Percentiles rank a stretch among this genome's conserved stretches.
These are phyloP conservation scores for Siderastrea radians DNA, from an alignment of 92 coral and sea anemone genomes.

Conservation along the genomic window DNA sequence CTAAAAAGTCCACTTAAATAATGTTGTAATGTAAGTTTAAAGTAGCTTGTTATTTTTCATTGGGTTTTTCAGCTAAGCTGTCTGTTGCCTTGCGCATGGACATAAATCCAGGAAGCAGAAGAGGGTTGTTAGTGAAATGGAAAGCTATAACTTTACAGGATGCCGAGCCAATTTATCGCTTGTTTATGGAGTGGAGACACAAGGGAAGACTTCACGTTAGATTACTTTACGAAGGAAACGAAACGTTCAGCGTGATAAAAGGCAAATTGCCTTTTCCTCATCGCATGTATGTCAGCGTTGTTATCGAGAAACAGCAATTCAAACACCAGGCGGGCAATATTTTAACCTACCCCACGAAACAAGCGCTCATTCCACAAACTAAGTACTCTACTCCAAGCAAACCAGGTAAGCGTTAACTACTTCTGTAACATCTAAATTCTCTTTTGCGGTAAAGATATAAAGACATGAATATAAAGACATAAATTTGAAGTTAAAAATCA, in stretches of 20 bases:
- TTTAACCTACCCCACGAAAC: neutral
- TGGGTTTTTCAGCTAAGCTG: slow-evolving; percentile 3
- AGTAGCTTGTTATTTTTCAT: neutral
- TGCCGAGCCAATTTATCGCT: slow-evolving; percentile 35
- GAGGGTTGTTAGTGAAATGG: neutral
- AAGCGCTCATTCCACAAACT: neutral
- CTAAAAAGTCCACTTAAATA: too few relatives aligned
- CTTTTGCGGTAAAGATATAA: too few relatives aligned
- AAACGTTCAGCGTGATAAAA: slow-evolving; percentile 14
- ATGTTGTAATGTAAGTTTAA: neutral
- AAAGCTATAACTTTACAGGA: slow-evolving; percentile 7
- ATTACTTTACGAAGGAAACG: slow-evolving; percentile 52
- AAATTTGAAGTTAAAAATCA: too few relatives aligned
- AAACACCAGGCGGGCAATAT: slow-evolving; percentile 1
- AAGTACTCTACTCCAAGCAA: neutral
- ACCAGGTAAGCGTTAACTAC: neutral
- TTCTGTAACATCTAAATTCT: too few relatives aligned
- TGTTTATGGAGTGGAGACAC: slow-evolving; percentile 57
- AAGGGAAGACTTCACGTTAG: neutral
- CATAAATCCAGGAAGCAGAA: neutral
- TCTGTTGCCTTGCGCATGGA: neutral
- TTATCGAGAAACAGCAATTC: neutral
- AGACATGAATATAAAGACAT: too few relatives aligned
- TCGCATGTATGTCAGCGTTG: slow-evolving; percentile 44
- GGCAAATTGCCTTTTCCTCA: slow-evolving; percentile 24